Evolutionary conservation across 2,113 vertebrate species (phyloP).

Genomic region (Corythornis madagascariensis): DNA sequence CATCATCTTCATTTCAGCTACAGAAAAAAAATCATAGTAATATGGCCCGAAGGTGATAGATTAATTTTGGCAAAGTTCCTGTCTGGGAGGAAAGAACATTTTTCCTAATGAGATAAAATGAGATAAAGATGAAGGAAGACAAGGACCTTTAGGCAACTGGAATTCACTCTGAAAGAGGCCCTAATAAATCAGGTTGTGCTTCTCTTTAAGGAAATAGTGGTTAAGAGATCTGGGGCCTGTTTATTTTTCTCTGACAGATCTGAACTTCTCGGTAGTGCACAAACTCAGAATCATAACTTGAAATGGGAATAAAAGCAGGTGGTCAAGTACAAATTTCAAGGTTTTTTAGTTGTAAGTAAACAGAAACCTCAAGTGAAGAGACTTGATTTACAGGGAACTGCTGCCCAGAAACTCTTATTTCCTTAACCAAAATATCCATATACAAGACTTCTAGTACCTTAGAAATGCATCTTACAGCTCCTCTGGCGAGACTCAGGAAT

Average conservation of each 20-base stretch:
- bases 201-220: conserved; percentile 49
- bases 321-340: neutral
- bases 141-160: conserved; percentile 22
- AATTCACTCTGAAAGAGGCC: conserved; percentile 16
- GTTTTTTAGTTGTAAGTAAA: neutral
- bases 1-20: conserved; percentile 23
- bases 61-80: conserved; percentile 51
- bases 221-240: neutral
- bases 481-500: neutral
- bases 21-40: conserved; percentile 57
- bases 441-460: neutral
- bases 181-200: conserved; percentile 45
- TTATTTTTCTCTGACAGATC: conserved; percentile 51
- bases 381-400: neutral
- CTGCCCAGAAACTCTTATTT: neutral
- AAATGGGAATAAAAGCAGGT: conserved; percentile 33
- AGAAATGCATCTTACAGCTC: neutral
- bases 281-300: neutral
- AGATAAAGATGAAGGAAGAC: conserved; percentile 56
- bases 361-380: neutral
- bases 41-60: conserved; percentile 52
- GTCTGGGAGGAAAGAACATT: conserved; percentile 44
- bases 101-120: conserved; percentile 26
- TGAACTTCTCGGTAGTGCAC: neutral
- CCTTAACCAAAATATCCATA: neutral